Evolutionary conservation across 64 coral and sea anemone genomes (phyloP).

Genomic region (Pocillopora damicornis): DNA sequence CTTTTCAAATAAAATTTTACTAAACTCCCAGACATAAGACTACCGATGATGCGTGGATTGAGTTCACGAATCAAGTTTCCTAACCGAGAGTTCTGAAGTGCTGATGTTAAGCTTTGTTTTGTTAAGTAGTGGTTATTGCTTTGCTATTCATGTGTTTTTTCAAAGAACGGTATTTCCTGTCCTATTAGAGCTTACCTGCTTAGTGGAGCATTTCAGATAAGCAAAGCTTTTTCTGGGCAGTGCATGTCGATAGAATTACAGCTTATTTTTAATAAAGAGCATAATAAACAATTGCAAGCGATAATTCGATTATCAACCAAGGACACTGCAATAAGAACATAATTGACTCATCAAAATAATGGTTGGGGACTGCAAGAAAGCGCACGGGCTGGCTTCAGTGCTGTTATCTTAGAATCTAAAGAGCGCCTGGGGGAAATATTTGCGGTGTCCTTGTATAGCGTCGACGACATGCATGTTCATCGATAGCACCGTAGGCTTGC

Average conservation of each 20-base stretch:
- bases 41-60: too few relatives aligned
- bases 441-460: too few relatives aligned
- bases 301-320: background rate
- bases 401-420: too few relatives aligned
- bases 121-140: constrained; percentile 5
- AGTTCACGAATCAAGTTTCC: too few relatives aligned
- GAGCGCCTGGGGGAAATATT: too few relatives aligned
- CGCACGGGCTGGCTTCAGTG: too few relatives aligned
- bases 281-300: background rate
- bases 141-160: background rate
- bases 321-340: background rate
- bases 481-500: background rate
- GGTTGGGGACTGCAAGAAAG: background rate
- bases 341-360: background rate
- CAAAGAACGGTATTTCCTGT: background rate
- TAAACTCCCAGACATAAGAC: too few relatives aligned
- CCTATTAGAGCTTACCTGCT: background rate
- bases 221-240: background rate
- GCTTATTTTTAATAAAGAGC: background rate
- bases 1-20: too few relatives aligned
- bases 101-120: background rate
- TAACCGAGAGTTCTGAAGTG: too few relatives aligned
- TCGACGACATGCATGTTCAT: background rate
- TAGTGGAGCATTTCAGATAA: background rate
- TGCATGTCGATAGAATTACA: background rate